Conservation (phyloP, 2,797 vertebrate genomes). For the Oceanodroma leucorhoa region DNA sequence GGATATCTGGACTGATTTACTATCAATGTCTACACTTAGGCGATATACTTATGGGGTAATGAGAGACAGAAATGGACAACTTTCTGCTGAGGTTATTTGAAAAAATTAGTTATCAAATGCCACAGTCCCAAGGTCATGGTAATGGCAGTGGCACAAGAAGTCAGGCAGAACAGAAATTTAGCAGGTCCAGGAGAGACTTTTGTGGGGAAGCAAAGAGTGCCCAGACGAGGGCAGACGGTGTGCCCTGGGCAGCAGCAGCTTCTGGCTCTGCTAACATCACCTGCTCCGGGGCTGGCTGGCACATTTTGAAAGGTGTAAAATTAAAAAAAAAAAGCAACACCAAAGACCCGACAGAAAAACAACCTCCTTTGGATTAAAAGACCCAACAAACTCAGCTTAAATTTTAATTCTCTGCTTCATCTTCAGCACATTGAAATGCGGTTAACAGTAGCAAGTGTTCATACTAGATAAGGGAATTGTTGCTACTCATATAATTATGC, state of each 20-base stretch:
- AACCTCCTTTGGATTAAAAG: not conserved
- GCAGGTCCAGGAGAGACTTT: not conserved
- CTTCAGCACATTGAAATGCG: constrained; percentile 67
- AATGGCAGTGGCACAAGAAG: not conserved
- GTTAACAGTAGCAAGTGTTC: constrained; percentile 79
- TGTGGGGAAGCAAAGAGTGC: not conserved
- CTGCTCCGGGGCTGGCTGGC: not conserved
- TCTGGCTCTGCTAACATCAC: not conserved
- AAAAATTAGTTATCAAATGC: not conserved
- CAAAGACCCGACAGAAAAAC: not conserved
- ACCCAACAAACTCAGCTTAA: not conserved
- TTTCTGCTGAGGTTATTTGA: not conserved
- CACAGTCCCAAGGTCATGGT: not conserved
- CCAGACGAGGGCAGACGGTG: rapidly evolving
- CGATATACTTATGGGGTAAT: not conserved
- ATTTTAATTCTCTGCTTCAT: constrained; percentile 65
- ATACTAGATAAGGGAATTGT: constrained; percentile 81
- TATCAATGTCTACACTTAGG: not conserved
- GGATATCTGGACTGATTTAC: not conserved
- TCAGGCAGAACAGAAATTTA: not conserved
- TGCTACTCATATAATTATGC: constrained; percentile 74
- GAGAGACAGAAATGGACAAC: not conserved
- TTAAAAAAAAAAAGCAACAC: not conserved
- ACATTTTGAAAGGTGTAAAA: not conserved
- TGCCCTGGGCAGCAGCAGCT: not conserved